phyloP scores from a whole-genome alignment of 2,888 invertebrate genomes.

The Sclerodermus sp. region DNA sequence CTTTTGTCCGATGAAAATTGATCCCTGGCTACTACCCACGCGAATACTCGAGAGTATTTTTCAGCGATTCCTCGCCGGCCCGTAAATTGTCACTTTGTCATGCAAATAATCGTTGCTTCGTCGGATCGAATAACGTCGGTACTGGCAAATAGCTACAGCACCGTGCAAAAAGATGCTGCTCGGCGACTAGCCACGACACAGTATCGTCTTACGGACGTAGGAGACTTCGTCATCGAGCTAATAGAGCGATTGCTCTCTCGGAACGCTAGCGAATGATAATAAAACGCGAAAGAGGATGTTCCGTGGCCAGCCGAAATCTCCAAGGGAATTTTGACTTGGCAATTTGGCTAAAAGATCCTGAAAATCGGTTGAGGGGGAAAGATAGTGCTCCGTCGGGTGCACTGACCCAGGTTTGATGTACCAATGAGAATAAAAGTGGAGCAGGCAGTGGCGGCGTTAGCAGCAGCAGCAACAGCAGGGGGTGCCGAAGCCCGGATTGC shows the following conservation, averaged over 20 bases:
- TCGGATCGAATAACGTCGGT: too few species aligned
- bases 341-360: too few species aligned
- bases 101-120: conserved; percentile 34
- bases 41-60: conserved; percentile 15
- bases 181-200: too few species aligned
- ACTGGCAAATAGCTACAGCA: too few species aligned
- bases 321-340: too few species aligned
- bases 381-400: neutral
- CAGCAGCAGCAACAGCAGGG: neutral
- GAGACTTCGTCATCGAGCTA: too few species aligned
- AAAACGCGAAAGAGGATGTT: too few species aligned
- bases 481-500: conserved; percentile 9
- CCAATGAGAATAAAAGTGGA: neutral
- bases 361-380: neutral
- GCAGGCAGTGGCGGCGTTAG: neutral
- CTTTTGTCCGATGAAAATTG: conserved; percentile 36
- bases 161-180: too few species aligned
- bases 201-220: too few species aligned
- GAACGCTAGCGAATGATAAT: too few species aligned
- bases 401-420: neutral
- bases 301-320: too few species aligned
- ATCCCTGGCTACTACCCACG: conserved; percentile 29
- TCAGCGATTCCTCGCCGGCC: conserved; percentile 13
- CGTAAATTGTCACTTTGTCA: conserved; percentile 36
- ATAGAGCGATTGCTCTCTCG: too few species aligned